Percentiles rank a stretch among this genome's conserved stretches.
These are phyloP conservation scores for Hermetia illucens DNA, from an alignment of 1,140 invertebrate species.

Conservation along the genomic window DNA sequence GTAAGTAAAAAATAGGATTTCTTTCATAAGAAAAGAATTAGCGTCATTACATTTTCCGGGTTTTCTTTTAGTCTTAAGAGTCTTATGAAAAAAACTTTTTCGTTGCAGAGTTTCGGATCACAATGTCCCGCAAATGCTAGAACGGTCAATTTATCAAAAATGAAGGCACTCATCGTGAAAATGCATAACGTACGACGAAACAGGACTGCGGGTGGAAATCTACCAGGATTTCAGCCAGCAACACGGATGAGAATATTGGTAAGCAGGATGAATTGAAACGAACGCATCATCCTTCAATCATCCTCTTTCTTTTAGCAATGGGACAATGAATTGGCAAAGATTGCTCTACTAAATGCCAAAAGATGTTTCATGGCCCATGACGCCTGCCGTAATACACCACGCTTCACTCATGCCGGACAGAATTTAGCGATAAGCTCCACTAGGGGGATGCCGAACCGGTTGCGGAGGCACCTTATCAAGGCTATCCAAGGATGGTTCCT, in stretches of 20 bases:
- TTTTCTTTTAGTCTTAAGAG: too few species aligned
- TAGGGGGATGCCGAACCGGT: background rate
- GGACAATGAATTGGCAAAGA: slow-evolving; percentile 21
- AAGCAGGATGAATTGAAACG: too few species aligned
- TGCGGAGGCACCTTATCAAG: background rate
- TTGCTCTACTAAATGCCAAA: slow-evolving; percentile 19
- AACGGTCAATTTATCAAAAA: slow-evolving; percentile 18
- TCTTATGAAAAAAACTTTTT: too few species aligned
- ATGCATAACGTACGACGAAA: slow-evolving; percentile 24
- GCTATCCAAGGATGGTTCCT: background rate
- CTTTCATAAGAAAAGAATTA: too few species aligned
- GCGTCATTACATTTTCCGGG: too few species aligned
- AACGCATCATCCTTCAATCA: too few species aligned
- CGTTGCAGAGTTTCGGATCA: slow-evolving; percentile 11
- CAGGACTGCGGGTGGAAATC: slow-evolving; percentile 15
- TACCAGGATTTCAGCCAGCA: slow-evolving; percentile 18
- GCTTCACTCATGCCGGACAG: background rate
- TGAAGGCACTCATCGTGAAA: slow-evolving; percentile 18
- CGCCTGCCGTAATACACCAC: slow-evolving; percentile 20
- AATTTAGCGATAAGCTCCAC: background rate
- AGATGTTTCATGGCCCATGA: slow-evolving; percentile 23
- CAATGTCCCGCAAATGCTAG: slow-evolving; percentile 16
- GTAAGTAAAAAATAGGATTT: too few species aligned
- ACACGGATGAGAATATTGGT: slow-evolving; percentile 18
- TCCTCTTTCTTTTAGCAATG: too few species aligned